Conservation (phyloP, 1,140 invertebrate species). For the Drosophila erecta region DNA sequence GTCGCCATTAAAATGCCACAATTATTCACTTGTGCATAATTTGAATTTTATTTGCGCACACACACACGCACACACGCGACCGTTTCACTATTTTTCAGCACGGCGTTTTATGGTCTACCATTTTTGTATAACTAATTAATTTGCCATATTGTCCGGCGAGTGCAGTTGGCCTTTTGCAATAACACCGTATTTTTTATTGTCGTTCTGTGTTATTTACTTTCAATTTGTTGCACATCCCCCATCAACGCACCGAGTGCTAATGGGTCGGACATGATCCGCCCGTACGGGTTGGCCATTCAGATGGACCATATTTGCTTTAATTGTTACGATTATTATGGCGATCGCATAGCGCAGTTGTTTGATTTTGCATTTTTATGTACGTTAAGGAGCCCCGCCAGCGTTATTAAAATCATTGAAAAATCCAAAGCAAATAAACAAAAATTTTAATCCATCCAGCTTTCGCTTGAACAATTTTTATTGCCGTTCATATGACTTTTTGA, state of each 20-base stretch:
- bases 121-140: conserved; percentile 82
- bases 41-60: conserved; percentile 68
- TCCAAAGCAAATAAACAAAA: conserved; percentile 19
- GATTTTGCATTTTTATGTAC: conserved; percentile 73
- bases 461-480: conserved; percentile 62
- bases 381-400: conserved; percentile 43
- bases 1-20: conserved; percentile 71
- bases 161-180: conserved; percentile 66
- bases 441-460: conserved; percentile 41
- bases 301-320: conserved; percentile 56
- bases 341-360: conserved; percentile 74
- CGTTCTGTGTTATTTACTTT: conserved; percentile 66
- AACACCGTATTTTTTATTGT: conserved; percentile 40
- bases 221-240: conserved; percentile 73
- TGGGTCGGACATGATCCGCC: conserved; percentile 66
- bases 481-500: conserved; percentile 1
- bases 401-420: conserved; percentile 30
- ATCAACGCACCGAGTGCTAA: conserved; percentile 61
- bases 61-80: conserved; percentile 21
- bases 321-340: conserved; percentile 75
- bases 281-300: conserved; percentile 23
- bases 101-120: conserved; percentile 59
- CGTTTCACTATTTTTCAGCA: conserved; percentile 50
- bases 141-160: conserved; percentile 68
- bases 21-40: conserved; percentile 83